phyloP scores from a whole-genome alignment of 2,797 vertebrate genomes.

The Hephaestus fuliginosus region DNA sequence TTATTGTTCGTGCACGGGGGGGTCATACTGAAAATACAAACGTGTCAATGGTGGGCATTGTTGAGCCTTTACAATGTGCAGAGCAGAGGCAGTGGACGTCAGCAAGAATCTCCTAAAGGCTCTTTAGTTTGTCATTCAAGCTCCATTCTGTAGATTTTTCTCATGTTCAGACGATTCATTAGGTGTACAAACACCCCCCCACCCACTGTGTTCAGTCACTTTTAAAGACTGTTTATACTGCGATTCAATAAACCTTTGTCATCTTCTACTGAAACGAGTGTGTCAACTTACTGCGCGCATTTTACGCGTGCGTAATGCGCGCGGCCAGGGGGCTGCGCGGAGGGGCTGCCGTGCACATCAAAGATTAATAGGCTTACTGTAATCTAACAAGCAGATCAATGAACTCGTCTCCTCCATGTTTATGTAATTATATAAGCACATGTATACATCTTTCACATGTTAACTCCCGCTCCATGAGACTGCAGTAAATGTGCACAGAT shows the following conservation, averaged over 20 bases:
- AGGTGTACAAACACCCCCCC: conserved; percentile 27
- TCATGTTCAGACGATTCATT: conserved; percentile 52
- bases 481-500: not conserved
- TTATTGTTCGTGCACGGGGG: conserved; percentile 58
- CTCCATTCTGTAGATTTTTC: conserved; percentile 62
- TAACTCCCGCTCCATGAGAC: not conserved
- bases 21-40: conserved; percentile 63
- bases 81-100: conserved; percentile 61
- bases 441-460: not conserved
- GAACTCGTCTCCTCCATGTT: not conserved
- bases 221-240: conserved; percentile 80
- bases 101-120: conserved; percentile 62
- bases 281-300: conserved; percentile 53
- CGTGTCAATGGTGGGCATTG: conserved; percentile 68
- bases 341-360: not conserved
- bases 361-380: not conserved
- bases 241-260: conserved; percentile 81
- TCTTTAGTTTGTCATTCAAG: conserved; percentile 55
- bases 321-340: not conserved
- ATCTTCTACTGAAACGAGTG: conserved; percentile 63
- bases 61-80: conserved; percentile 69
- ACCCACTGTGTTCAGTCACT: conserved; percentile 63
- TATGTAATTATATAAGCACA: no score
- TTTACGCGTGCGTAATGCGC: conserved; percentile 52
- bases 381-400: not conserved